These are phyloP conservation scores for Apoderus coryli DNA, from an alignment of 2,888 invertebrate species.

Conservation along the genomic window DNA sequence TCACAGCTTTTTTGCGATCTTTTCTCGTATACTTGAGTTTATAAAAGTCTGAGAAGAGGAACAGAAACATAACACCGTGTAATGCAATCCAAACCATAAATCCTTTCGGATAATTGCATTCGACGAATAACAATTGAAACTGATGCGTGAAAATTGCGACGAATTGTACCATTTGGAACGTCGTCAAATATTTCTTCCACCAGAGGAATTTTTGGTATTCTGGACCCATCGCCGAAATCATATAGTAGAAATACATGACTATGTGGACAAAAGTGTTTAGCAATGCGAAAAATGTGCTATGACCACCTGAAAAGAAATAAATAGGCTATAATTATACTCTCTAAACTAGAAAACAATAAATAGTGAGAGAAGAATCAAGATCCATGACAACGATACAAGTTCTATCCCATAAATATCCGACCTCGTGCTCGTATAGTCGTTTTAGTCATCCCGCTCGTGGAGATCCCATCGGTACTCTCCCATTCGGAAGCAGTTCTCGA, in stretches of 20 bases:
- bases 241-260: constrained; percentile 95
- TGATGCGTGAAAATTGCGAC: constrained; percentile 83
- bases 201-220: constrained; percentile 85
- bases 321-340: too few relatives aligned
- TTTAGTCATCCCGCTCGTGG: too few relatives aligned
- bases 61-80: constrained; percentile 86
- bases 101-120: constrained; percentile 81
- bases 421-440: too few relatives aligned
- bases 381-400: too few relatives aligned
- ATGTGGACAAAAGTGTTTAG: constrained; percentile 92
- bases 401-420: too few relatives aligned
- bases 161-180: constrained; percentile 94
- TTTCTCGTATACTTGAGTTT: constrained; percentile 59
- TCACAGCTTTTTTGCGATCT: constrained; percentile 27
- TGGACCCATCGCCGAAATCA: constrained; percentile 89
- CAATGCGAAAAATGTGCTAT: constrained; percentile 91
- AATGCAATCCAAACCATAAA: constrained; percentile 91
- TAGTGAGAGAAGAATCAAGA: too few relatives aligned
- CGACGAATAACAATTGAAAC: constrained; percentile 77
- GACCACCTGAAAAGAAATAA: constrained; percentile 62
- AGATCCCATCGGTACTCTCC: too few relatives aligned
- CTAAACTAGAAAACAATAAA: too few relatives aligned
- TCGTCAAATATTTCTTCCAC: constrained; percentile 96
- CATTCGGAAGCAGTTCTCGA: too few relatives aligned
- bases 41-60: constrained; percentile 92